Base-by-base conservation (phyloP, 1,140 invertebrate species). In the Stegodyphus mimosarum region DNA sequence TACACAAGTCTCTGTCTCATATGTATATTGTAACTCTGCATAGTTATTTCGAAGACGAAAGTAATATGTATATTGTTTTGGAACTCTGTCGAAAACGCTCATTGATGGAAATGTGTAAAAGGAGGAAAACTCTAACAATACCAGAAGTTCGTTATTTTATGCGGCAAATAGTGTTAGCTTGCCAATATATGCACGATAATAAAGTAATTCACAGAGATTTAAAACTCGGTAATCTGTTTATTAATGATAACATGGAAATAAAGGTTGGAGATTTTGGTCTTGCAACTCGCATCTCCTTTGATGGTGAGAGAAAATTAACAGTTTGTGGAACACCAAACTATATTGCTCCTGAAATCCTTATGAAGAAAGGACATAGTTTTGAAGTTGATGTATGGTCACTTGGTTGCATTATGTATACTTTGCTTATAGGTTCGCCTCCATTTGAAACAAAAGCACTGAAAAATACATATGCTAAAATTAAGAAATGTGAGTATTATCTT, bases 1-100 rank as follows among this genome's bases (percentile, higher is more conserved):
- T 99, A 88, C 98, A 99, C 89, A 92, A 94, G 70, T 94, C 93
- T 64, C 90, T 99, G 0, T 92, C 92, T 50, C 97, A 99, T 90
- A 94, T 94, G 89, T 94, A 99, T 92, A 93, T 99, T 88, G 98
- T 99, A 7, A 94, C 94, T 52, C 98, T 99, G 90, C 93, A 97
- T 90, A 94, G 93, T 86, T 98, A 95, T 90, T 99, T 99, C 91
- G 97, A 99, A 90, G 98, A 99, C 91, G 90, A 91, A 9, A 92
- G 95, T 74, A 97, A 98, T 92, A 95, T 99, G 77, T 99, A 99
- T 90, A 98, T 99, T 89, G 93, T 99, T 70, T 91, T 99, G 51
- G 98, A 99, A 91, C 91, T 99, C 49, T 99, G 98, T 91, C 94
- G 95, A 83, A 95, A 95, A 92, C 92, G 97, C 91, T 93, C 93